These are phyloP conservation scores for Diarsia mendica DNA, from an alignment of 2,888 invertebrate species.

Conservation along the genomic window DNA sequence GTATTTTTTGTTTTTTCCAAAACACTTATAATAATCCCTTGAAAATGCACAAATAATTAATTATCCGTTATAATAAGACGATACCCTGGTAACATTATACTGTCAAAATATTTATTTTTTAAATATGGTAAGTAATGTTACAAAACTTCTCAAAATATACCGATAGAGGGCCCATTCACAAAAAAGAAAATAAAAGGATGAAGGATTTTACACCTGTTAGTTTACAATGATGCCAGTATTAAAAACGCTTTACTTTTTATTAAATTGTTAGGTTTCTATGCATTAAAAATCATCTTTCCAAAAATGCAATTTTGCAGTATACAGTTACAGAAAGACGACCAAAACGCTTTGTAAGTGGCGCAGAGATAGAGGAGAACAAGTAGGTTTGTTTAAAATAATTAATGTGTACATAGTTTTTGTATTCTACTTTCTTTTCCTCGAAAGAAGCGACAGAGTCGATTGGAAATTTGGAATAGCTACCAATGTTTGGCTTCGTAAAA, in stretches of 20 bases:
- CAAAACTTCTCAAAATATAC: neutral
- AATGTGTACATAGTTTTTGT: neutral
- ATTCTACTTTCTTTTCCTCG: neutral
- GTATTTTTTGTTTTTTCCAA: neutral
- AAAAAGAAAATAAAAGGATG: constrained; percentile 43
- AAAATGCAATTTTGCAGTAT: no score
- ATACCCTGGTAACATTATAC: constrained; percentile 41
- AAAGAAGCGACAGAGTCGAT: neutral
- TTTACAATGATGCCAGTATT: constrained; percentile 43
- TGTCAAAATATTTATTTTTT: constrained; percentile 33
- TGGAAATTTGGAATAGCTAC: neutral
- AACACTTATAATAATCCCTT: rapidly evolving
- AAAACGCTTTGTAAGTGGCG: neutral
- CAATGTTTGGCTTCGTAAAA: neutral
- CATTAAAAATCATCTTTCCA: constrained; percentile 12
- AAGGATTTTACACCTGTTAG: constrained; percentile 58
- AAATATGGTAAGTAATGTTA: constrained; percentile 35
- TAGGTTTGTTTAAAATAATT: no score
- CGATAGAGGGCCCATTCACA: constrained; percentile 66
- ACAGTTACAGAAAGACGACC: neutral
- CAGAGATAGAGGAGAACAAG: no score
- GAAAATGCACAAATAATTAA: neutral
- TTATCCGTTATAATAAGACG: neutral
- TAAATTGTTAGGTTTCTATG: neutral
- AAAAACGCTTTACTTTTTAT: constrained; percentile 14